Conservation (phyloP, 2,888 invertebrate species). For the Diplolepis rosae region DNA sequence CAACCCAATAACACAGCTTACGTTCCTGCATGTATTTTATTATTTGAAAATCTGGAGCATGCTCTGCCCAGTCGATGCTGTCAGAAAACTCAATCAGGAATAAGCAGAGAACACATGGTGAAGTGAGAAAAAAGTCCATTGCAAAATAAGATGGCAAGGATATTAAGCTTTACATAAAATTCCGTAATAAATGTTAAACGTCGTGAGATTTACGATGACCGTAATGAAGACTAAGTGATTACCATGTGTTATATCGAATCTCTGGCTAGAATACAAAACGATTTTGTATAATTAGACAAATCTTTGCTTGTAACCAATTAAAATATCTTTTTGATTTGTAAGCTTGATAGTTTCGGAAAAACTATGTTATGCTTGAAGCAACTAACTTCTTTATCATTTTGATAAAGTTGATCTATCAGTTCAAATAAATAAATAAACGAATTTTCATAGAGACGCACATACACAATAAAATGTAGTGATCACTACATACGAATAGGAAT, state of each 20-base stretch:
- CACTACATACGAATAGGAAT: no score
- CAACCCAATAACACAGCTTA: constrained; percentile 38
- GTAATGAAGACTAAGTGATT: constrained; percentile 57
- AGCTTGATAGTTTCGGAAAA: not conserved
- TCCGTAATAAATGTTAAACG: constrained; percentile 6
- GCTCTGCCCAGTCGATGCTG: constrained; percentile 32
- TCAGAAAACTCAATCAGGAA: constrained; percentile 8
- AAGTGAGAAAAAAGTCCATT: not conserved
- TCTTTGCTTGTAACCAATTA: not conserved
- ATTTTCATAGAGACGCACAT: not conserved
- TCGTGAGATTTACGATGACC: constrained; percentile 52
- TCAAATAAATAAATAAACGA: no score
- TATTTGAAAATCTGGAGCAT: constrained; percentile 43
- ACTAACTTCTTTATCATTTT: not conserved
- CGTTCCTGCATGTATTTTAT: constrained; percentile 37
- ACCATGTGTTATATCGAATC: constrained; percentile 42
- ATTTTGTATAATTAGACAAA: constrained; percentile 3
- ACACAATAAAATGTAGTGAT: no score
- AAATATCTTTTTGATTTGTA: not conserved
- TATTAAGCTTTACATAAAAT: not conserved
- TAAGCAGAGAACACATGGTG: not conserved
- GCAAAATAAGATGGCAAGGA: not conserved
- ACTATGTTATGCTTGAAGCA: not conserved
- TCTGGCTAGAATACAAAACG: constrained; percentile 38
- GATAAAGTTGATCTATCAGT: not conserved